Evolutionary conservation across 2,888 invertebrate species (phyloP).

Genomic region (Eupithecia tripunctaria): DNA sequence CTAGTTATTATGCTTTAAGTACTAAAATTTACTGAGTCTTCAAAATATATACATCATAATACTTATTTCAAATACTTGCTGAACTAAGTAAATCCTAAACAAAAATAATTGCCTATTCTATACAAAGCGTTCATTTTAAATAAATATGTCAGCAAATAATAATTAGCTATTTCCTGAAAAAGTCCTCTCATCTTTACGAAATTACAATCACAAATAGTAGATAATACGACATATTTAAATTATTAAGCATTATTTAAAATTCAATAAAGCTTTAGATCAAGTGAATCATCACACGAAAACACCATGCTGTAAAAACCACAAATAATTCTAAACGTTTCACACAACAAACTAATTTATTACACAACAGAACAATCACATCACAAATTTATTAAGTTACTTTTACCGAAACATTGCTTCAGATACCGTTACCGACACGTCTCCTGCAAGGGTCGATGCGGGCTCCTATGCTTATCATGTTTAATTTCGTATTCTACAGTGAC

Average conservation of each 20-base stretch:
- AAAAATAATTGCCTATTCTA: constrained; percentile 25
- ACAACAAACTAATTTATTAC: constrained; percentile 44
- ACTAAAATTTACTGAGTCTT: not conserved
- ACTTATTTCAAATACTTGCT: not conserved
- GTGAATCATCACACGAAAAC: constrained; percentile 37
- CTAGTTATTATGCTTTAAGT: not conserved
- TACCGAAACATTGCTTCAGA: constrained; percentile 40
- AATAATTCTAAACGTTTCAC: constrained; percentile 42
- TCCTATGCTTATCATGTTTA: constrained; percentile 40
- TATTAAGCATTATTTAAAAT: constrained; percentile 17
- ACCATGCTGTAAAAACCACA: constrained; percentile 49
- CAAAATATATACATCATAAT: constrained; percentile 6
- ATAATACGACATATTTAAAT: constrained; percentile 1
- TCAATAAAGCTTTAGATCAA: constrained; percentile 38
- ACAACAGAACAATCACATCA: constrained; percentile 43
- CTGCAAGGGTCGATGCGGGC: constrained; percentile 50
- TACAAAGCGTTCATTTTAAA: constrained; percentile 28
- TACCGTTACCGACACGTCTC: constrained; percentile 42
- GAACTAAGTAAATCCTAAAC: not conserved
- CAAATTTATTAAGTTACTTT: constrained; percentile 35
- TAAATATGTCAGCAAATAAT: constrained; percentile 23
- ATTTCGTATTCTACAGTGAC: not conserved
- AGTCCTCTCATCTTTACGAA: constrained; percentile 8
- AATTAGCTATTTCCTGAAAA: constrained; percentile 6
- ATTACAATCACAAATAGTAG: constrained; percentile 4